Percentiles rank a stretch among this genome's conserved stretches.
Conservation (phyloP, 2,113 vertebrate species). For the Monopterus albus region DNA sequence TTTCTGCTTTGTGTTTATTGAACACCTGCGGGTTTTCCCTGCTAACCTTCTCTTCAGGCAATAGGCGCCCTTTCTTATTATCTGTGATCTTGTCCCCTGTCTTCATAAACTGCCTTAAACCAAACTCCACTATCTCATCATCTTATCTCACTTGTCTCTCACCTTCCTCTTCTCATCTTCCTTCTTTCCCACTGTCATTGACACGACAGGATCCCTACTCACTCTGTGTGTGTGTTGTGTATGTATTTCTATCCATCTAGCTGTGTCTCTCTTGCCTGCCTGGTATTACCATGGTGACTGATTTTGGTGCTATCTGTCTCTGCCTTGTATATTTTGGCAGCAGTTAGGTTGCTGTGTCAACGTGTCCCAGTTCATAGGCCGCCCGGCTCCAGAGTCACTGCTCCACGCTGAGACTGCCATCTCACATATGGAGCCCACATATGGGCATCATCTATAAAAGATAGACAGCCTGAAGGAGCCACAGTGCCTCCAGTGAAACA, state of each 20-base stretch:
- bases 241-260: constrained; percentile 40
- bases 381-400: constrained; percentile 52
- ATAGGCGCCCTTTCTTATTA: constrained; percentile 57
- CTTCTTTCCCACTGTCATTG: constrained; percentile 61
- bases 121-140: constrained; percentile 68
- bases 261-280: constrained; percentile 48
- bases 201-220: constrained; percentile 52
- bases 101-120: constrained; percentile 60
- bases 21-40: constrained; percentile 40
- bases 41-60: constrained; percentile 34
- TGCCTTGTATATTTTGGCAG: constrained; percentile 71
- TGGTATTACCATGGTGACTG: constrained; percentile 67
- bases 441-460: constrained; percentile 77
- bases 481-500: constrained; percentile 33
- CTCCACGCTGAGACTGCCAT: constrained; percentile 63
- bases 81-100: constrained; percentile 56
- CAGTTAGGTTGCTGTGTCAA: constrained; percentile 57
- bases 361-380: constrained; percentile 71
- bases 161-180: constrained; percentile 55
- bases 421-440: constrained; percentile 75
- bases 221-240: background rate
- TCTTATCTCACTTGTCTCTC: constrained; percentile 61
- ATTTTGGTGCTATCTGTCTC: constrained; percentile 59
- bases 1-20: constrained; percentile 40
- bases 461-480: constrained; percentile 58